Base-by-base conservation (phyloP, 1,140 invertebrate genomes). In the Polyergus mexicanus region DNA sequence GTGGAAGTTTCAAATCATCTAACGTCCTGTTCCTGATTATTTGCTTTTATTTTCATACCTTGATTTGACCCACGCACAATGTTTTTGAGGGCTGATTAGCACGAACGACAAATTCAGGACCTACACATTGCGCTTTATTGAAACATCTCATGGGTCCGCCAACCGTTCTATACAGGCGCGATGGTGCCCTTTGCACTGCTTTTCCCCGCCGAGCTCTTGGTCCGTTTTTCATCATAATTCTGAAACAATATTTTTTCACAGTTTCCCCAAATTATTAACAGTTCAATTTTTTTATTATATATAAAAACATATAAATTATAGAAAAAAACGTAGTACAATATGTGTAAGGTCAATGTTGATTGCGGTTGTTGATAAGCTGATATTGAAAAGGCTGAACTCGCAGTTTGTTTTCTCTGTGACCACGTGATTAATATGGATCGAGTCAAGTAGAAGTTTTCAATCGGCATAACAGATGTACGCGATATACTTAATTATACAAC, bases 71-170 rank as follows among this genome's bases (percentile, higher is more conserved):
- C 16, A 97, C 92, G 88, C 96, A 95, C 10, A 97, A 93, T 19
- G 96, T 92, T 91, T 96, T 97, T 19, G 95, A 95, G 7, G 96
- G 96, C 86, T 97, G 96, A 76, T 96, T 95, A 11, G 97, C 96
- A 86, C 97, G 95, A 2, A 97, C 96, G 2, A 97, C 97, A 88
- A 97, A 97, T 91, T 97, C 97, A 1, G 97, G 97, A 13, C 97
- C 97, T 8, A 97, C 95, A 90, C 97, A 97, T 92, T 95, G 93
- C 10, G 93, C 94, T 86, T 93, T 93, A 86, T 94, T 95, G 69
- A 93, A 93, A 85, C 90, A 92, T 54, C 94, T 93, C 38, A 93
- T 88, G 11, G 92, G 94, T 72, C 94, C 93, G 94, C 94, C 95
- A 76, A 96, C 95, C 8, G 96, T 95, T 91, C 96, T 95, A 87